phyloP scores from a whole-genome alignment of 2,797 vertebrate species.

The Ptychadena robeensis region DNA sequence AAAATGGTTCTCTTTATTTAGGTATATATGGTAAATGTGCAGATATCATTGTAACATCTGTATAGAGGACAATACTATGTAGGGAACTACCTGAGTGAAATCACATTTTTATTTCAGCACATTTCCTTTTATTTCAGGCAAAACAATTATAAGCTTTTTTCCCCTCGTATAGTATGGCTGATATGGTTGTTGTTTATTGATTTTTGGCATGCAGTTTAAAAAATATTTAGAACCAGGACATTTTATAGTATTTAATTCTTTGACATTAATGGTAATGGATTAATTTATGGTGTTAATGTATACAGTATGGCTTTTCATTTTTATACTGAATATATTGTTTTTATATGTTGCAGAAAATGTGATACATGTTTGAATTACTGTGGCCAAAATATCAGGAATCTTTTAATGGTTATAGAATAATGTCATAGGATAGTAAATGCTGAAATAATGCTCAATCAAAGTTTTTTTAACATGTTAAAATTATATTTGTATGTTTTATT shows the following conservation, averaged over 20 bases:
- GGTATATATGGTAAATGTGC: background rate
- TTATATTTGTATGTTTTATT: too few relatives aligned
- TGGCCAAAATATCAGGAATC: background rate
- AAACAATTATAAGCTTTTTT: background rate
- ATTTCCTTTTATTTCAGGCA: slow-evolving; percentile 2
- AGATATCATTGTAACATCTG: background rate
- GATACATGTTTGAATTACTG: background rate
- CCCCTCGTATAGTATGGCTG: slow-evolving; percentile 9
- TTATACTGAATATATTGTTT: background rate
- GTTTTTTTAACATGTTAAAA: too few relatives aligned
- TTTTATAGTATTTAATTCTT: slow-evolving; percentile 20
- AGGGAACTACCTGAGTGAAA: background rate
- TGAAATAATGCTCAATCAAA: background rate
- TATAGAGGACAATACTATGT: background rate
- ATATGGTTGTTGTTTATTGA: background rate
- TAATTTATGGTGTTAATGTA: too few relatives aligned
- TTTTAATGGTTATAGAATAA: background rate
- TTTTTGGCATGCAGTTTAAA: slow-evolving; percentile 61
- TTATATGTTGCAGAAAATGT: background rate
- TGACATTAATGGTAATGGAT: background rate
- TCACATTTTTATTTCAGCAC: background rate
- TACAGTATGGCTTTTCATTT: background rate
- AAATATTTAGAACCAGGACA: slow-evolving; percentile 28
- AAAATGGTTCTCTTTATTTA: too few relatives aligned
- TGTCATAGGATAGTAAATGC: background rate